Base-by-base conservation (phyloP, 2,797 vertebrate genomes). In the Propithecus deckenii region DNA sequence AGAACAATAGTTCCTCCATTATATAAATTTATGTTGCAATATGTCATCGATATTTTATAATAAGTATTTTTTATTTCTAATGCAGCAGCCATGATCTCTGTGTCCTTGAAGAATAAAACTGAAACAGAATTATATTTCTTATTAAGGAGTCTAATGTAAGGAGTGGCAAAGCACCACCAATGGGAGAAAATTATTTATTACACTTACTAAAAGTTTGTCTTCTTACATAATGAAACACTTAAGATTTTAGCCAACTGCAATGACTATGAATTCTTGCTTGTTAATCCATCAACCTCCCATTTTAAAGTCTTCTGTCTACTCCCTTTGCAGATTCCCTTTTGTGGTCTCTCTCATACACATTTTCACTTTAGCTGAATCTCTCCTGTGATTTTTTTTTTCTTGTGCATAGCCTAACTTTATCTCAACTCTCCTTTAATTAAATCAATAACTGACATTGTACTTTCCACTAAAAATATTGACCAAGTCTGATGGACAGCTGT, bases 341-440 rank as follows among this genome's bases (percentile, higher is more conserved):
- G 17, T 89, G 0, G 0, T 59, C n/a, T 85, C 12, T 89, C 59
- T 86, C 32, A 83, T 7, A 72, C 9, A 81, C 12, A 61, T 92
- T 95, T 94, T 91, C 28, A 86, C 30, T 63, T 67, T 87, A 67
- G 38, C 35, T 93, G 25, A 91, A 63, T 92, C 65, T 38, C 80
- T 86, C 41, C 7, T 55, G 46, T 1, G 25, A 87, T 80, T 61
- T 28, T 96, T 80, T 96, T 74, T 25, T 52, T 6, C n/a, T 78
- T n/a, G 41, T 92, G n/a, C 0, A 8, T 91, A 97, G 92, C 3
- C 79, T 65, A 97, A 96, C 52, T 96, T 98, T 86, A 91, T 95
- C 83, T 97, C 79, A 97, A 65, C 17, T 96, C 48, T 57, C 28
- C 61, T 79, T 84, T 98, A 97, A 97, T 98, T 97, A 97, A 98